A percentile compares a stretch with the other conserved stretches of the same genome.
phyloP scores from a whole-genome alignment of 2,797 vertebrate genomes.

The Rhynchotus rufescens region DNA sequence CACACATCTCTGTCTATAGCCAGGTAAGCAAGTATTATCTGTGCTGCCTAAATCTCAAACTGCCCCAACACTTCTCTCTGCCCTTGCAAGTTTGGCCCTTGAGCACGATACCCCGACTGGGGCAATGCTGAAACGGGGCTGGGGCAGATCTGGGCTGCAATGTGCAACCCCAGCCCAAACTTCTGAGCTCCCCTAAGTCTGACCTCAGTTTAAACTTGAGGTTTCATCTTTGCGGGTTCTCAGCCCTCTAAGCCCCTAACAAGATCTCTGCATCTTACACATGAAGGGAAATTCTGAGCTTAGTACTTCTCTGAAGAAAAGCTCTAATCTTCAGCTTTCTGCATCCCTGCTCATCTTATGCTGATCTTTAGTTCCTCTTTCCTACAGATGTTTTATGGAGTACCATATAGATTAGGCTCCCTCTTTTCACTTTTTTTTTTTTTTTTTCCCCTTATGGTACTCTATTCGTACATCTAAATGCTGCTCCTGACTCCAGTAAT shows the following conservation, averaged over 20 bases:
- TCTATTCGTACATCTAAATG: background rate
- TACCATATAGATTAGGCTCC: background rate
- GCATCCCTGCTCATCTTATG: background rate
- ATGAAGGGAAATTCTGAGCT: background rate
- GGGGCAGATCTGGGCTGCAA: background rate
- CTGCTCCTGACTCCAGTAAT: background rate
- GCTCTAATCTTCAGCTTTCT: background rate
- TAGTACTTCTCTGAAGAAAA: background rate
- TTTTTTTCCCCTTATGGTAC: background rate
- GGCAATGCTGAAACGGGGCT: background rate
- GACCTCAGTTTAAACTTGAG: background rate
- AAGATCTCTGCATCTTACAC: background rate
- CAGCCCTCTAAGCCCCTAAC: background rate
- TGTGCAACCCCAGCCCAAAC: background rate
- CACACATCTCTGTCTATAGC: background rate
- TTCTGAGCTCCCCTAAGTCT: background rate
- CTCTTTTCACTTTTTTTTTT: background rate
- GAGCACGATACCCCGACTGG: background rate
- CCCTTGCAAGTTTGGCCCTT: background rate
- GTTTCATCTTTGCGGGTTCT: constrained; percentile 33
- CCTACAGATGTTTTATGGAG: background rate
- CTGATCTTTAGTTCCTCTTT: background rate
- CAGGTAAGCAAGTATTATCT: background rate
- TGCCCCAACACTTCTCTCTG: background rate
- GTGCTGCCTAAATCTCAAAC: background rate